Base-by-base conservation (phyloP, 2,888 invertebrate species). In the Trissolcus brochymenae region DNA sequence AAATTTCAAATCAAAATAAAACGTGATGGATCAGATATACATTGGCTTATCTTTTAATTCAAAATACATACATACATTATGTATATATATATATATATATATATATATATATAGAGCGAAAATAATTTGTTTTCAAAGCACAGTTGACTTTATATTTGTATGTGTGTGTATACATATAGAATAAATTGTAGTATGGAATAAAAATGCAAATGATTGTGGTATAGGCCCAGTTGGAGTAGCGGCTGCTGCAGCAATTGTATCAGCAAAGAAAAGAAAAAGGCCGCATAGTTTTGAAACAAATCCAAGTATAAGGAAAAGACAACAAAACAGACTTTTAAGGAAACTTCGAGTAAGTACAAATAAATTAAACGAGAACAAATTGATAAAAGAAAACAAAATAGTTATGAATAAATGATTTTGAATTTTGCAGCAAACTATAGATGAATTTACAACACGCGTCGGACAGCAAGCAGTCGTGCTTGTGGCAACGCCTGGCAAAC, bases 211-310 rank as follows among this genome's bases (percentile, higher is more conserved):
- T 40, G 49, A 40, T 62, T 25, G 16, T 57, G 14, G 54, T 51
- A 50, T 87, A 96, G 96, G 96, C 75, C 97, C 98, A 11, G 95
- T 98, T 71, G 98, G 98, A 55, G 96, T 98, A 89, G 98, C 98
- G 17, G 98, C 98, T 3, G 98, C 98, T 3, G 98, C 98, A 51
- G 98, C 98, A 51, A 98, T 98, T 83, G 96, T 96, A 19, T 97
- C 98, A 3, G 96, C 97, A 0, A 98, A 98, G 90, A 98, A 98
- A 88, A 92, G 97, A 84, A 98, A 98, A 91, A 91, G 98, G 83
- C 97, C 97, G 49, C 98, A 98, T 90, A 95, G 96, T 72, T 98
- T 98, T 90, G 98, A 98, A 90, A 98, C 98, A 62, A 98, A 98
- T 91, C 98, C 98, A 1, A 98, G 98, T 46, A 97, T 98, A 81